Conservation (phyloP, 2,888 invertebrate genomes). For the Lathronympha strigana region DNA sequence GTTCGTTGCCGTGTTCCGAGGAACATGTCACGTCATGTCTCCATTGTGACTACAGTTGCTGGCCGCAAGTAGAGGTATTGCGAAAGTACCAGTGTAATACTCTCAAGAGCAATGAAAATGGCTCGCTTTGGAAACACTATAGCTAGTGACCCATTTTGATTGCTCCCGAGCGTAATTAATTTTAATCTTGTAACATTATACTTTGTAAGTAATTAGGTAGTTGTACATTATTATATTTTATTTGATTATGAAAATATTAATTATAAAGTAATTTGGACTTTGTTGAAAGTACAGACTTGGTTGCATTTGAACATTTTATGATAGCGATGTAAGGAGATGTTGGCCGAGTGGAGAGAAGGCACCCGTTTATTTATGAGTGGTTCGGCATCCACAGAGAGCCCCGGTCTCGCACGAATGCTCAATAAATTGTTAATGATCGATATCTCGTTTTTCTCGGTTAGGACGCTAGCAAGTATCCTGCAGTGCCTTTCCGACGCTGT, state of each 20-base stretch:
- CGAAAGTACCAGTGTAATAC: slow-evolving; percentile 17
- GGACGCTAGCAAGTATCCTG: slow-evolving; percentile 53
- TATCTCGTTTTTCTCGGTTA: slow-evolving; percentile 46
- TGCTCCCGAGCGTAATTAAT: slow-evolving; percentile 19
- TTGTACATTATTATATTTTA: slow-evolving; percentile 36
- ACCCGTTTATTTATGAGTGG: slow-evolving; percentile 14
- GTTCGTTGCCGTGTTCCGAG: slow-evolving; percentile 16
- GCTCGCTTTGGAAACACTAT: neutral
- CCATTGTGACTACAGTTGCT: neutral
- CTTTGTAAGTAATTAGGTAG: slow-evolving; percentile 41
- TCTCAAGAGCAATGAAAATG: neutral
- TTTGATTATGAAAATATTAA: slow-evolving; percentile 24
- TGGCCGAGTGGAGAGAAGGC: slow-evolving; percentile 21
- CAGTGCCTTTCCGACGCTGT: slow-evolving; percentile 67
- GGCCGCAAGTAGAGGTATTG: neutral
- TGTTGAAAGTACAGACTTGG: slow-evolving; percentile 50
- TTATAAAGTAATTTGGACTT: slow-evolving; percentile 43
- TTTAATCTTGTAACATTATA: slow-evolving; percentile 35
- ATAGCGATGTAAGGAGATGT: neutral
- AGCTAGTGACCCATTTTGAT: neutral
- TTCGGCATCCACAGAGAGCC: slow-evolving; percentile 46
- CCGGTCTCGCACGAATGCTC: slow-evolving; percentile 56
- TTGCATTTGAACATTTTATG: slow-evolving; percentile 44
- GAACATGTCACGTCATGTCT: neutral
- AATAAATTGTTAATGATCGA: slow-evolving; percentile 51